phyloP scores from a whole-genome alignment of 2,888 invertebrate species.

The Aplocera efformata region DNA sequence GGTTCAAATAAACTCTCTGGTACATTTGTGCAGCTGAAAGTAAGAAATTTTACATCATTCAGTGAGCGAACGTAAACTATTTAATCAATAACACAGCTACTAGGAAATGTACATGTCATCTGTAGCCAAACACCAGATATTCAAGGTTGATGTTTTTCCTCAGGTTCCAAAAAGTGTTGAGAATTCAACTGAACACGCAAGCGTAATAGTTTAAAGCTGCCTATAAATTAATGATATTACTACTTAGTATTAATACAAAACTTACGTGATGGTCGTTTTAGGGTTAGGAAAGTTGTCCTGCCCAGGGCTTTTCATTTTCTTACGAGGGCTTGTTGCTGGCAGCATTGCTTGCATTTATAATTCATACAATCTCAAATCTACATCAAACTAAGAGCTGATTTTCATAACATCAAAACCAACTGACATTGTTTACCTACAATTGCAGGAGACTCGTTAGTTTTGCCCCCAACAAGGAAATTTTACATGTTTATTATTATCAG shows the following conservation, averaged over 20 bases:
- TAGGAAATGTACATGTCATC: neutral
- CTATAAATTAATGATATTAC: no score
- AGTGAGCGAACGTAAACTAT: no score
- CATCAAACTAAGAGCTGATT: constrained; percentile 3
- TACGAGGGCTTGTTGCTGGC: constrained; percentile 43
- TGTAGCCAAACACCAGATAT: neutral
- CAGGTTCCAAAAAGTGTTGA: neutral
- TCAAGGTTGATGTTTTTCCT: neutral
- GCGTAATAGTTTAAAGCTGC: no score
- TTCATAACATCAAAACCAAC: constrained; percentile 13
- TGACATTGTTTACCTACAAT: constrained; percentile 27
- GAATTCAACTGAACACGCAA: neutral
- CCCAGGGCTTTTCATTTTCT: constrained; percentile 53
- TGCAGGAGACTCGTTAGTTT: no score
- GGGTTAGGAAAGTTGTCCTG: constrained; percentile 46
- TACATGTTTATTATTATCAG: no score
- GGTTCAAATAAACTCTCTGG: constrained; percentile 83
- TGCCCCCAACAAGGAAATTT: no score
- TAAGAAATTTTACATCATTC: neutral
- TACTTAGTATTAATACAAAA: no score
- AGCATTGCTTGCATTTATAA: constrained; percentile 38
- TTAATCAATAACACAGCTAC: no score
- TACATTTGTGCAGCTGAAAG: constrained; percentile 81
- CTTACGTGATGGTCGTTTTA: constrained; percentile 70
- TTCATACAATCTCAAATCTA: constrained; percentile 1